A percentile compares a stretch with the other conserved stretches of the same genome.
Conservation (phyloP, 2,888 invertebrate genomes). For the Agrotis ipsilon region DNA sequence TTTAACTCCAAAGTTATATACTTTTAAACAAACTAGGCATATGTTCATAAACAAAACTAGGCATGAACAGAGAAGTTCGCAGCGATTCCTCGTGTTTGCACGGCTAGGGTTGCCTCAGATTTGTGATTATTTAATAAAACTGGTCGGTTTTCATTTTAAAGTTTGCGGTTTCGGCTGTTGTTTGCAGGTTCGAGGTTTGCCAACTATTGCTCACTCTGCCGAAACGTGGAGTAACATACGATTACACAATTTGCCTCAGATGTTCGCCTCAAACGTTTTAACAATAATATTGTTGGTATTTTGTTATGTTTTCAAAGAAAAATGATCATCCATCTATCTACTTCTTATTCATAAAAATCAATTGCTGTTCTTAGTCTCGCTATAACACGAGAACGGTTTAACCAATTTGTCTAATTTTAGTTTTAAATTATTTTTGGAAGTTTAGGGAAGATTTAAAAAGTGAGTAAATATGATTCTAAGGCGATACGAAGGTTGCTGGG, state of each 20-base stretch:
- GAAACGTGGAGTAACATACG: constrained; percentile 16
- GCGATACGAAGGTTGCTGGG: too few species aligned
- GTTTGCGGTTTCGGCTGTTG: constrained; percentile 44
- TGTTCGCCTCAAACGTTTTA: constrained; percentile 8
- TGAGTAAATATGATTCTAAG: too few species aligned
- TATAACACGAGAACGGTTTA: too few species aligned
- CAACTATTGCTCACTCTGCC: constrained; percentile 36
- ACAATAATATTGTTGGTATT: background rate
- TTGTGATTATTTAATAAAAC: constrained; percentile 46
- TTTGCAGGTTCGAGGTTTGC: constrained; percentile 45
- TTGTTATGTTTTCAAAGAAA: background rate
- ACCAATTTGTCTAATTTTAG: too few species aligned
- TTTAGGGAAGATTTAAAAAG: too few species aligned
- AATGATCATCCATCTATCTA: background rate
- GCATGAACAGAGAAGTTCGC: constrained; percentile 53
- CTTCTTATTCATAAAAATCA: too few species aligned
- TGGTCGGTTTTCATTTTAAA: constrained; percentile 52
- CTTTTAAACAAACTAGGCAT: constrained; percentile 67
- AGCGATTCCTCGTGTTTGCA: constrained; percentile 53
- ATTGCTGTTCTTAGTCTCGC: too few species aligned
- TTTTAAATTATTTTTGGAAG: too few species aligned
- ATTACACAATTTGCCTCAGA: constrained; percentile 11
- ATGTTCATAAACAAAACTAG: constrained; percentile 59
- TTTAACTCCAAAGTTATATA: constrained; percentile 65
- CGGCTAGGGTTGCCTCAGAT: constrained; percentile 55